Base-by-base conservation (phyloP, 2,888 invertebrate species). In the Gymnosoma rotundatum region DNA sequence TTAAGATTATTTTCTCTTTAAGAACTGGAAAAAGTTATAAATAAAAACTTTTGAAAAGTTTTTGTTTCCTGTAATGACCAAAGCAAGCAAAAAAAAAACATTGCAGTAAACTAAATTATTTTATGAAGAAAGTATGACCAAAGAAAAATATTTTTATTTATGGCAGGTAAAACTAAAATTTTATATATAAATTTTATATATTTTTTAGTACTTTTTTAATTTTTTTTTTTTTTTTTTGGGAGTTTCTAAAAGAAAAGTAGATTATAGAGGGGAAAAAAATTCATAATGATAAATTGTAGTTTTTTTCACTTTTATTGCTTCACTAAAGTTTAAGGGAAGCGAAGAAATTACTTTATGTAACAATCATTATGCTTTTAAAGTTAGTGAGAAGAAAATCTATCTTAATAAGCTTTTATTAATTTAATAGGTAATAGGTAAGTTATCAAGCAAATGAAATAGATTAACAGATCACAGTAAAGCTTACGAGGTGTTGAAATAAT, bases 1-100 rank as follows among this genome's bases (percentile, higher is more conserved):
- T 60, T 32, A 70, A 70, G 45, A 78, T 69, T 69, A 70, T 63
- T 78, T 78, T 63, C 63, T 70, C 54, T 48, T 76, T 32, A 52
- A 54, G 12, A 52, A 45, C 1, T 0, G 12, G 0, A 42, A 42
- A 42, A 42, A 38, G 38, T 42, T 42, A 12, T 32, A 32, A 32
- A 32, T 32, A 32, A 32, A 32, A 32, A 42, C 12, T 42, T 42
- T 42, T 16, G 9, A 48, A 25, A 50, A 60, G 58, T 18, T 60
- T 66, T 52, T 63, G 9, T 48, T 61, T 8, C 2, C 50, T 83
- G 76, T 83, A 83, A 83, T 83, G 83, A 76, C 83, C 83, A 73
- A 73, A 83, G 76, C 32, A 32, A 76, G 76, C 69, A 63, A 12
- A 8, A 38, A 54, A 73, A 63, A 32, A n/a, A 60, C 4, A 32